Conservation (phyloP, 2,797 vertebrate genomes). For the Perdix hodgsoniae region DNA sequence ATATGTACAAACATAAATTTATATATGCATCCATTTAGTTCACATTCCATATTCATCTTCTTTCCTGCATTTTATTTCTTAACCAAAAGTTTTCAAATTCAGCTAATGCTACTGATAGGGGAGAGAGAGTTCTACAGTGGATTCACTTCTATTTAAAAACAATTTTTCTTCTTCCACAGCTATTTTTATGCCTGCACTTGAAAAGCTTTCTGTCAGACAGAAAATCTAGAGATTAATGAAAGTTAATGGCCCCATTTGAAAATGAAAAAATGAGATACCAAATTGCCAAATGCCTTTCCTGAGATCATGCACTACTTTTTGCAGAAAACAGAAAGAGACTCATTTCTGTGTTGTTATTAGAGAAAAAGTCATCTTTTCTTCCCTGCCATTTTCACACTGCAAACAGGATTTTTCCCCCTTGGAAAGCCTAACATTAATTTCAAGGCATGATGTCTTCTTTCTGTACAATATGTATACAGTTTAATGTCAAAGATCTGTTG, state of each 20-base stretch:
- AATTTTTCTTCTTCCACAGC: not conserved
- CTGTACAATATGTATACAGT: not conserved
- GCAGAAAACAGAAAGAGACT: not conserved
- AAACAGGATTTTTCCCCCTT: not conserved
- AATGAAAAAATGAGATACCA: not conserved
- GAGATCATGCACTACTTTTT: not conserved
- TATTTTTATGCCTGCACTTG: not conserved
- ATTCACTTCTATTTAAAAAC: not conserved
- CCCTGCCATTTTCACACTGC: not conserved
- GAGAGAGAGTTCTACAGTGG: not conserved
- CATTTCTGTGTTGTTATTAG: not conserved
- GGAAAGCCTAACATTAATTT: not conserved
- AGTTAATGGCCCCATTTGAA: slow-evolving; percentile 18
- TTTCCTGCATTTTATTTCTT: not conserved
- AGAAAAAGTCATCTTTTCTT: not conserved
- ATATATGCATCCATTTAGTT: not conserved
- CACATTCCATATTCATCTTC: not conserved
- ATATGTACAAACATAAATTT: not conserved
- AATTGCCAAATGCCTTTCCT: not conserved
- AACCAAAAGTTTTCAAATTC: not conserved
- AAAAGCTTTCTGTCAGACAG: slow-evolving; percentile 13
- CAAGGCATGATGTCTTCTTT: not conserved
- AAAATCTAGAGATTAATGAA: slow-evolving; percentile 14
- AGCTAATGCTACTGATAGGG: not conserved
- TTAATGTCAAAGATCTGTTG: not conserved